Percentiles rank a stretch among this genome's conserved stretches.
Evolutionary conservation across 2,888 invertebrate genomes (phyloP).

Genomic region (Amphipoea oculea): DNA sequence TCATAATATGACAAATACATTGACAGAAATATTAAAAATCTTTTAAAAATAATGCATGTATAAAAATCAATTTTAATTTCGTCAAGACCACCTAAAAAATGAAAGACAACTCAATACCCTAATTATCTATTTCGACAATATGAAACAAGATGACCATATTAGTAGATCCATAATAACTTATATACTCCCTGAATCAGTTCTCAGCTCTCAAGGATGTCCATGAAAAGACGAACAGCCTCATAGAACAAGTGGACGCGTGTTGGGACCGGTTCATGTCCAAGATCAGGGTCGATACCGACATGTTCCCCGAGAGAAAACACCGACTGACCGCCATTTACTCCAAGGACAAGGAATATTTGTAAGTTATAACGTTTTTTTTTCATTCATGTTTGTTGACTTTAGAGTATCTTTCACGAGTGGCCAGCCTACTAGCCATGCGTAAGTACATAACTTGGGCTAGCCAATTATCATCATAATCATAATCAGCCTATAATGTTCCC

Average conservation of each 20-base stretch:
- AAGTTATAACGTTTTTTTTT: slow-evolving; percentile 78
- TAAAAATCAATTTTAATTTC: background rate
- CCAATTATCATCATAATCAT: no score
- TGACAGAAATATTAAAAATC: background rate
- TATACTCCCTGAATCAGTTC: slow-evolving; percentile 81
- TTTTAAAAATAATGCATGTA: slow-evolving; percentile 18
- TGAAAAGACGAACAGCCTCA: slow-evolving; percentile 90
- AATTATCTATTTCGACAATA: background rate
- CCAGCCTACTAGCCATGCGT: no score
- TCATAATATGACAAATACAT: slow-evolving; percentile 2
- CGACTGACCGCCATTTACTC: slow-evolving; percentile 97
- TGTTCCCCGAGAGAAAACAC: slow-evolving; percentile 94
- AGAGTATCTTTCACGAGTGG: no score
- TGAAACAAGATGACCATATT: background rate
- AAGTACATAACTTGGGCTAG: no score
- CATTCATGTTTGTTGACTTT: no score
- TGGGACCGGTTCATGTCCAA: slow-evolving; percentile 90
- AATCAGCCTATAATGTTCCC: no score
- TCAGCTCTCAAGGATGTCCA: slow-evolving; percentile 92
- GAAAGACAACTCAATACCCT: background rate
- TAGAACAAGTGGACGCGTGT: slow-evolving; percentile 90
- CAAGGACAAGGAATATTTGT: slow-evolving; percentile 97
- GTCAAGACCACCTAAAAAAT: background rate
- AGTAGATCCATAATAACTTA: background rate
- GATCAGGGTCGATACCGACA: slow-evolving; percentile 92